Evolutionary conservation across 2,888 invertebrate genomes (phyloP), one percentile per base, ranked within the genome.

Genomic region (Xylocampa areola): DNA sequence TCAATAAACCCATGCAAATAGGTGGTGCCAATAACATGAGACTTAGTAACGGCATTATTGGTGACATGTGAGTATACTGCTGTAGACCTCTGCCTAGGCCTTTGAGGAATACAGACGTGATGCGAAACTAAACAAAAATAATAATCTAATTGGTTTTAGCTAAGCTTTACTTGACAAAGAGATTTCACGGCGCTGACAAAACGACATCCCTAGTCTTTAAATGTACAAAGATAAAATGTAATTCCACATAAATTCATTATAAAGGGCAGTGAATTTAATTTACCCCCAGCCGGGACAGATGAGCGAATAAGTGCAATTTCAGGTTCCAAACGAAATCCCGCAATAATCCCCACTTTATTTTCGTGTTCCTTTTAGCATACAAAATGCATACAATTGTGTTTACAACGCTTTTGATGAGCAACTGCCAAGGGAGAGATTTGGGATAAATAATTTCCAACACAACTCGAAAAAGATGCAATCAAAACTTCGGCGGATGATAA

Each of bases 311-410:
- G 77, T 80, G 80, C 77, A 67, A 74, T 77, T 64, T 64, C 77
- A 57, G 68, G 79, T 80, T 76, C 48, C 47, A 51, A 62, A 61
- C 59, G 43, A 66, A 80, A 81, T 77, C 77, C 70, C 50, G 36
- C 55, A 71, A 72, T 79, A 68, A 80, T 78, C 77, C 61, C 54
- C 62, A 65, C 70, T 79, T 76, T 78, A 73, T 76, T 68, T 35
- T 45, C 61, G 32, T 65, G 65, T 68, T 55, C 58, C 39, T 35
- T 75, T 72, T 57, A 49, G 61, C 58, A 53, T 48, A 36, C 35
- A 29, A 52, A 72, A 62, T 68, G 59, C 59, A 73, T 50, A 19
- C 49, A 52, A 48, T 54, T 49, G 35, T 65, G 43, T 54, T 58
- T 47, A 73, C 61, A 45, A 36, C 13, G 39, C n/a, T 70, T 67